These are phyloP conservation scores for Parus major DNA, from an alignment of 2,113 vertebrate genomes.

Conservation along the genomic window DNA sequence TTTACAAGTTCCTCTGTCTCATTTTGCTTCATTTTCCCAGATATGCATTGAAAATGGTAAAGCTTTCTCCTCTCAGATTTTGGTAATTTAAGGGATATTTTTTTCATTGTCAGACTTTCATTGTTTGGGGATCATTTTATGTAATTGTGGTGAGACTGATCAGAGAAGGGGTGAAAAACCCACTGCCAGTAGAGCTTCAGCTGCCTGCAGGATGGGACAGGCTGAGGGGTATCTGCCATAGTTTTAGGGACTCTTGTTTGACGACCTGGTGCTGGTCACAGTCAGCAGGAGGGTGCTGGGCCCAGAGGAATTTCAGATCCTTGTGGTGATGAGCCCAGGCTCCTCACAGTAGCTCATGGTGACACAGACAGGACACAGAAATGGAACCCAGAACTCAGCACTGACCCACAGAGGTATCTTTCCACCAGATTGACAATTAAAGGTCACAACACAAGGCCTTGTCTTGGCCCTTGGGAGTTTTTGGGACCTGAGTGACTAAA, in stretches of 20 bases:
- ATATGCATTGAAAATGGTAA: neutral
- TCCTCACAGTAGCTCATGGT: neutral
- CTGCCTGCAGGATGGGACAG: neutral
- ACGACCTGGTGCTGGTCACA: neutral
- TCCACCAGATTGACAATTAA: neutral
- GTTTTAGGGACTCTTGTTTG: neutral
- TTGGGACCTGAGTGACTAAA: neutral
- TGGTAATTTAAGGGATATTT: neutral
- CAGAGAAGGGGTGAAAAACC: neutral
- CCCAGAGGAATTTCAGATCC: neutral
- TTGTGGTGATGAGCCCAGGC: neutral
- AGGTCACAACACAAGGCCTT: neutral
- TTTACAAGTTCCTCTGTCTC: neutral
- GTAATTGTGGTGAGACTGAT: neutral
- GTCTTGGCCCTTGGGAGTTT: neutral
- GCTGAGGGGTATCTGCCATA: neutral
- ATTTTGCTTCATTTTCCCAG: neutral
- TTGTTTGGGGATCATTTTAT: neutral
- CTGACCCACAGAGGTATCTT: neutral
- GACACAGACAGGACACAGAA: neutral
- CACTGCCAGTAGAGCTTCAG: neutral
- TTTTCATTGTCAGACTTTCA: neutral
- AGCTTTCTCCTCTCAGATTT: neutral
- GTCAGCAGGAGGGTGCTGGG: neutral
- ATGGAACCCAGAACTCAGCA: neutral